Evolutionary conservation across 2,888 invertebrate species (phyloP).

Genomic region (Prenolepis imparis): DNA sequence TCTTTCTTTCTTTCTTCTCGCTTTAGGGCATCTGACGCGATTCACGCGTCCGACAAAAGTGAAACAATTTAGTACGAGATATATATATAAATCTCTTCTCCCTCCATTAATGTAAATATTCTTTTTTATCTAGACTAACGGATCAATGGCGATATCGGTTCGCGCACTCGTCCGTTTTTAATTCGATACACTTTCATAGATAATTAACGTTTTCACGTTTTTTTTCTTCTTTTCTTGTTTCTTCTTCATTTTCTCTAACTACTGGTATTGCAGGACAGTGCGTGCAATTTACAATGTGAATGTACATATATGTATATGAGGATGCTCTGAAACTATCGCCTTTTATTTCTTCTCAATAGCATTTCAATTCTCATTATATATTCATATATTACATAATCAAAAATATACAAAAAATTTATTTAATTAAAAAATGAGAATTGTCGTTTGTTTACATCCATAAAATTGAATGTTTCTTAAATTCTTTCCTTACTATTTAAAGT

Average conservation of each 20-base stretch:
- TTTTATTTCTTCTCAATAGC: neutral
- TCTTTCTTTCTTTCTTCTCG: neutral
- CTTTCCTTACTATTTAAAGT: neutral
- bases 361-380: conserved; percentile 6
- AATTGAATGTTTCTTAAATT: neutral
- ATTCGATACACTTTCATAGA: conserved; percentile 45
- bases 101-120: conserved; percentile 22
- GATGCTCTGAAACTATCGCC: conserved; percentile 25
- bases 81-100: conserved; percentile 33
- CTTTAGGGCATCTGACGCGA: neutral
- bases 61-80: conserved; percentile 19
- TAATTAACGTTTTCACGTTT: conserved; percentile 45
- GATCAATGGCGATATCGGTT: conserved; percentile 21
- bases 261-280: conserved; percentile 53
- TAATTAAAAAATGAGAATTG: neutral
- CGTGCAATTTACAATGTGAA: conserved; percentile 56
- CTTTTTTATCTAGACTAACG: conserved; percentile 26
- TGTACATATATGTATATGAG: conserved; percentile 35
- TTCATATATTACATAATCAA: neutral
- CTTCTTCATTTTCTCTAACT: conserved; percentile 58
- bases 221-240: conserved; percentile 42
- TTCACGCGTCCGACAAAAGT: conserved; percentile 6
- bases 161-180: conserved; percentile 2
- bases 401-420: neutral
- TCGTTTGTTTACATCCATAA: neutral